Evolutionary conservation across 2,113 vertebrate genomes (phyloP), one percentile per base, ranked within the genome.

Genomic region (Ceratotherium simum): DNA sequence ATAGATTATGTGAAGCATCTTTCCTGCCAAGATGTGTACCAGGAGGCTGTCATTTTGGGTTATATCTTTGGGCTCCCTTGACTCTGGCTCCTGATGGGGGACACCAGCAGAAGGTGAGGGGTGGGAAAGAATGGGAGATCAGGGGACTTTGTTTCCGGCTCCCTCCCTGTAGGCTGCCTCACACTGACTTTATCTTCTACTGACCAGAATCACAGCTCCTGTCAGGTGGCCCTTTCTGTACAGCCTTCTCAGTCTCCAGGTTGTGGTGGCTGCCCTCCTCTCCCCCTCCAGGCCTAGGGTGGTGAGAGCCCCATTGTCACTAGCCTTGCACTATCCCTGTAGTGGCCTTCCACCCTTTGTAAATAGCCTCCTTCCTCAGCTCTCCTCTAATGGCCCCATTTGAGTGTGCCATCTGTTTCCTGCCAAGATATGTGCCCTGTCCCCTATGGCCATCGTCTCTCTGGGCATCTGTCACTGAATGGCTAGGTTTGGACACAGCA

Each of bases 361-460:
- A 65, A 81, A 48, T 12, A 39, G 72, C 16, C 46, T 60, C 65
- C 29, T 62, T 48, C 46, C 60, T 91, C 65, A 72, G 0, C 21
- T 73, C 78, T 92, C 86, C 72, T 96, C 70, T 85, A 39, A 42
- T 42, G 42, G 90, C 69, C 90, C 27, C 14, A 33, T 78, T 16
- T 42, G 64, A 72, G 64, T 67, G 20, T 82, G 86, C 51, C 81
- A 36, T 92, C 79, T 94, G 72, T 56, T 82, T 95, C 90, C 92
- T 70, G 36, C 60, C 90, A 56, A 75, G 94, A 67, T 81, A 13
- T 4, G 3, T 16, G 94, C 51, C 80, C 81, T 75, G 67, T 90
- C 8, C 27, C 69, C 56, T 64, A 90, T 90, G 90, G 83, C 86
- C 83, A 48, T 96, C 12, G 0, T 70, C 78, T 60, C 20, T 64